Evolutionary conservation across 2,113 vertebrate species (phyloP).

Genomic region (Melanerpes formicivorus): DNA sequence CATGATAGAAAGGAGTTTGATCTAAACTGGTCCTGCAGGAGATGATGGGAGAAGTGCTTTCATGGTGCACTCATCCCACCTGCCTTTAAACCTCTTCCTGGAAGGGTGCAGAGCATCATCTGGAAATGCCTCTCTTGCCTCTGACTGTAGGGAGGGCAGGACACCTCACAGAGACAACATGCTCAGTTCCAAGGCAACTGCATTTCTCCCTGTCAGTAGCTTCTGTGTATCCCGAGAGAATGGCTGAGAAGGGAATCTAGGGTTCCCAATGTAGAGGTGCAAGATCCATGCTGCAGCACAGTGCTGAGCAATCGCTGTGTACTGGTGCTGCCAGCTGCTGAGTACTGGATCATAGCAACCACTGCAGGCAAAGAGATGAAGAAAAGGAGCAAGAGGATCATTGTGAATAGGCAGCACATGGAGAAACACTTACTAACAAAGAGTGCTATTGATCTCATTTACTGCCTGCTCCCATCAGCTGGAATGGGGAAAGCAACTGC

Average conservation of each 20-base stretch:
- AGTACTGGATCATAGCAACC: not conserved
- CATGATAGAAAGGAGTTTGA: not conserved
- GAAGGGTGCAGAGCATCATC: not conserved
- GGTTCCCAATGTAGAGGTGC: not conserved
- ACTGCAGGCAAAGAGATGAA: not conserved
- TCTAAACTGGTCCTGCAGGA: not conserved
- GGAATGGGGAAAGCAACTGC: not conserved
- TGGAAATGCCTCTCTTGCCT: not conserved
- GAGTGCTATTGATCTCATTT: not conserved
- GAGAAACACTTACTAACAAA: not conserved
- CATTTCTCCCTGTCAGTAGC: not conserved
- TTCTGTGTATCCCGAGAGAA: not conserved
- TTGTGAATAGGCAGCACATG: not conserved
- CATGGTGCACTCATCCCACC: not conserved
- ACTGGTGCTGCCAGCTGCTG: accelerated
- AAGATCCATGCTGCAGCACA: not conserved
- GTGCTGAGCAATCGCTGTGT: not conserved
- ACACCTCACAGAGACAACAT: accelerated
- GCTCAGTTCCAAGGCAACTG: not conserved
- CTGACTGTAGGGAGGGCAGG: not conserved
- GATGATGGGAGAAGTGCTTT: not conserved
- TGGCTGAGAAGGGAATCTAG: not conserved
- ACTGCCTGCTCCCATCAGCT: not conserved
- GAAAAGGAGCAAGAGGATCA: not conserved
- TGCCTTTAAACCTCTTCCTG: not conserved